Base-by-base conservation (phyloP, 1,140 invertebrate genomes). In the Helicorthomorpha holstii region DNA sequence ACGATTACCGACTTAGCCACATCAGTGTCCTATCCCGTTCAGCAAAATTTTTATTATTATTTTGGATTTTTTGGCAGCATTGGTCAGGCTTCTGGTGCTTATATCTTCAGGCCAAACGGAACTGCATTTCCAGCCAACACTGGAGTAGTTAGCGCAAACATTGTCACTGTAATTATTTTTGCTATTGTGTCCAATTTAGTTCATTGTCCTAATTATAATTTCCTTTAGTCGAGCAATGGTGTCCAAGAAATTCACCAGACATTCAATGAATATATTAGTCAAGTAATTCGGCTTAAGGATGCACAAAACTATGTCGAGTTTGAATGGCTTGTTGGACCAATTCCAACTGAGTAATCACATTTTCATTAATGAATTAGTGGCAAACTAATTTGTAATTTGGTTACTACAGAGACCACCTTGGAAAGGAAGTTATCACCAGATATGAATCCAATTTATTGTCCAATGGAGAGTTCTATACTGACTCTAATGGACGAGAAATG, bases 401-500 rank as follows among this genome's bases (percentile, higher is more conserved):
- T 56, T 53, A 41, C 63, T 65, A 27, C 57, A 85, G 76, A 54
- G 83, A 90, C 61, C 61, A 63, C 21, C 61, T 75, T 46, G 87
- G 88, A 0, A 89, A 86, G 64, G 92, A 97, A 69, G 72, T 92
- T 2, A 71, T 96, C 0, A 78, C 77, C 0, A 73, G 75, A 43
- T 79, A 78, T 7, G 66, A 70, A 1, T 69, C 68, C 1, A 68
- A 78, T 49, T 61, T 91, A 1, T 54, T 73, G 0, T 79, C 79
- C 0, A 68, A 79, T 3, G 75, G 73, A 0, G 68, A 72, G 1
- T 97, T 96, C 64, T 93, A 82, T 61, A 98, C 93, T 0, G 94
- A 98, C 66, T 82, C 88, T 0, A 98, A 97, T 68, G 93, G 91
- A 0, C 71, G 92, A 41, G 85, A 97, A 68, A 78, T 88, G 63